Conservation (phyloP, 2,888 invertebrate species). For the Yponomeuta evonymella region DNA sequence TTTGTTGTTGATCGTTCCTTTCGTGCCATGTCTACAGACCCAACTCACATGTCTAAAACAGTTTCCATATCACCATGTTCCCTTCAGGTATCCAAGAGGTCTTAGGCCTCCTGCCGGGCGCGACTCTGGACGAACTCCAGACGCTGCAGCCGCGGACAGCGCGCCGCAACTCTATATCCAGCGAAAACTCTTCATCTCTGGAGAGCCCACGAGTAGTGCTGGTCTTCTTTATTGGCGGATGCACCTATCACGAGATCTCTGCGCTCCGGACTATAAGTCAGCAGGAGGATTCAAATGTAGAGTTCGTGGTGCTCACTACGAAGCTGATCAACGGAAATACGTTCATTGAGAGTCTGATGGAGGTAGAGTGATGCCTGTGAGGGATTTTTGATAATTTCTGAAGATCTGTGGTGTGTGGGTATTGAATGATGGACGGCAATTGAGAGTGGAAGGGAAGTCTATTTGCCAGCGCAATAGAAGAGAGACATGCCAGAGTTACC, state of each 20-base stretch:
- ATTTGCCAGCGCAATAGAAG: too few relatives aligned
- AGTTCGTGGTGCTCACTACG: constrained; percentile 93
- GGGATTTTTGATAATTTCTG: neutral
- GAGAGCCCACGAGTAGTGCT: constrained; percentile 85
- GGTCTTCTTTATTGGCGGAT: constrained; percentile 97
- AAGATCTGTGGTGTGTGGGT: neutral
- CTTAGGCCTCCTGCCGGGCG: constrained; percentile 88
- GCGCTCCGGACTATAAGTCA: constrained; percentile 84
- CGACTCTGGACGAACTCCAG: constrained; percentile 81
- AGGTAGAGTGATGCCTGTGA: constrained; percentile 32
- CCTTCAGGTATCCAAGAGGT: constrained; percentile 85
- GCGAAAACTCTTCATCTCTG: constrained; percentile 71
- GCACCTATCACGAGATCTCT: constrained; percentile 95
- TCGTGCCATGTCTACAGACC: too few relatives aligned
- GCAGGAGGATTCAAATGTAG: constrained; percentile 88
- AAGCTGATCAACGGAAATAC: constrained; percentile 93
- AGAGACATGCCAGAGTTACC: too few relatives aligned
- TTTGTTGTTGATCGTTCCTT: too few relatives aligned
- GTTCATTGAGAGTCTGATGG: constrained; percentile 87
- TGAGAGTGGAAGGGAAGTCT: too few relatives aligned
- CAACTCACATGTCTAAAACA: too few relatives aligned
- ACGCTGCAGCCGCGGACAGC: constrained; percentile 74
- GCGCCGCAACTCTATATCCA: constrained; percentile 75
- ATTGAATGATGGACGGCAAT: neutral
- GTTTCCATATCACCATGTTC: neutral